Evolutionary conservation across 2,113 vertebrate species (phyloP), one percentile per base, ranked within the genome.

Genomic region (Myotis lucifugus): DNA sequence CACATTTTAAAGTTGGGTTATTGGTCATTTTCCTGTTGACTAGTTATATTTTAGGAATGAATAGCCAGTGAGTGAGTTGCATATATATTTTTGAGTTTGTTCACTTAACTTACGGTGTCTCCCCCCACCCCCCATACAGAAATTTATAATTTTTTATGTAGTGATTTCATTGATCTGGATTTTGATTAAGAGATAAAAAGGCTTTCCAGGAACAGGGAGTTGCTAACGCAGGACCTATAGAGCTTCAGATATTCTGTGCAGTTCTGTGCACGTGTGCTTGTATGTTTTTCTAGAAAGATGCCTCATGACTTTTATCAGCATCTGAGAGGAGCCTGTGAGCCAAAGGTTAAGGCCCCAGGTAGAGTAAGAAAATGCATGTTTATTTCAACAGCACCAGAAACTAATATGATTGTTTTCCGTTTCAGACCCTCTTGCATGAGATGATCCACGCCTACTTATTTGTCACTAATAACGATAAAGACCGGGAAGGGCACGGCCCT

Each of bases 391-490:
- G 42, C 12, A 6, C 27, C 48, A 4, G 87, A 73, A 66, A 85
- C 77, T 87, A 48, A 29, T 56, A 37, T 48, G 40, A 40, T 42
- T 72, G 13, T 90, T 93, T 79, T 96, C 61, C 1, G 0, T 98
- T 98, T 96, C 97, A 99, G 99, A 99, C 99, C 0, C 99, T 99
- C 59, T 97, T 99, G 92, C 99, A 99, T 46, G 99, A 99, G 97
- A 99, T 99, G 99, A 99, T 99, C 93, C 99, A 99, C 15, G 99
- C 99, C 0, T 98, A 99, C 87, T 98, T 99, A 50, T 99, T 99
- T 95, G 99, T 99, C 89, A 99, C 99, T 10, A 98, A 99, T 95
- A 99, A 99, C 86, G 98, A 99, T 97, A 98, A 98, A 93, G 99
- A 99, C 93, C 98, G 98, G 23, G 99, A 99, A 27, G 99, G 99